A percentile compares a stretch with the other conserved stretches of the same genome.
phyloP scores from a whole-genome alignment of 2,888 invertebrate genomes.

The Terebella lapidaria region DNA sequence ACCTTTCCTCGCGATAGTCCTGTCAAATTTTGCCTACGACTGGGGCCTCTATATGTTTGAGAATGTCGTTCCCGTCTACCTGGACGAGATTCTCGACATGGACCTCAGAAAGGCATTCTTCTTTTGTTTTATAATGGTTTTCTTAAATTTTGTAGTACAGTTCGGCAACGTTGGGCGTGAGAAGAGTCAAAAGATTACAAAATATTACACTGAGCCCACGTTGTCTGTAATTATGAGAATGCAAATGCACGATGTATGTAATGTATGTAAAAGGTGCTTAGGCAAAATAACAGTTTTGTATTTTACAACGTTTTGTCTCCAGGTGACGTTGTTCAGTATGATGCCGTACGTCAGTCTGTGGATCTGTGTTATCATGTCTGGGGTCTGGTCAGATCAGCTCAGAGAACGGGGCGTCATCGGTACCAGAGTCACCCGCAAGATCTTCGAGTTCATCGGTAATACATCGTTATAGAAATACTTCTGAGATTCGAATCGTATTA shows the following conservation, averaged over 20 bases:
- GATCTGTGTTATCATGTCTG: conserved; percentile 43
- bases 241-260: too few species aligned
- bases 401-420: conserved; percentile 26
- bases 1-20: conserved; percentile 51
- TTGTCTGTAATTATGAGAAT: too few species aligned
- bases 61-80: conserved; percentile 40
- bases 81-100: conserved; percentile 21
- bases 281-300: too few species aligned
- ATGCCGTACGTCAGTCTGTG: conserved; percentile 22
- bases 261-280: too few species aligned
- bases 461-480: too few species aligned
- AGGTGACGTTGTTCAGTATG: conserved; percentile 11
- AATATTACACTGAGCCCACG: too few species aligned
- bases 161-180: too few species aligned
- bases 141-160: too few species aligned
- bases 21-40: conserved; percentile 55
- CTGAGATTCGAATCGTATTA: too few species aligned
- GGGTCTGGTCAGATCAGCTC: conserved; percentile 34
- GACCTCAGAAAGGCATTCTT: conserved; percentile 19
- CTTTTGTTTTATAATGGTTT: conserved; percentile 9
- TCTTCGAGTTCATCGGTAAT: conserved; percentile 33
- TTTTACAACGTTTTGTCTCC: too few species aligned
- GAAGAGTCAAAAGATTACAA: too few species aligned
- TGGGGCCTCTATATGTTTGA: conserved; percentile 51
- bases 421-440: conserved; percentile 31